These are phyloP conservation scores for Eupsittula cactorum DNA, from an alignment of 2,113 vertebrate genomes.

Conservation along the genomic window DNA sequence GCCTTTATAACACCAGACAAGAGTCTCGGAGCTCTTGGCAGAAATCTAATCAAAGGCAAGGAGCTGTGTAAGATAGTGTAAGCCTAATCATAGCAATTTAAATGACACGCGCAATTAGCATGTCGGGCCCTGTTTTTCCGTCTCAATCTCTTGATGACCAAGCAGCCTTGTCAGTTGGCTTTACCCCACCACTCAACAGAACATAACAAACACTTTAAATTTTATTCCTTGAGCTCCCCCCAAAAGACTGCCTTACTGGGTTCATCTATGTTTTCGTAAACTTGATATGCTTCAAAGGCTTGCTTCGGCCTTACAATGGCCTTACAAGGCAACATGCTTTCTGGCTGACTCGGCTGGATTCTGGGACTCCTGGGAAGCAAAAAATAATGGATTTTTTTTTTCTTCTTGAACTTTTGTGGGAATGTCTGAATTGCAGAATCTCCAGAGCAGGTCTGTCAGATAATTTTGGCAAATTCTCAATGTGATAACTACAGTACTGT, in stretches of 20 bases:
- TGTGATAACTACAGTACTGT: not conserved
- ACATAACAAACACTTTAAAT: not conserved
- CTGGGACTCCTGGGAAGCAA: not conserved
- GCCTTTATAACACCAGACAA: not conserved
- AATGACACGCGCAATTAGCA: not conserved
- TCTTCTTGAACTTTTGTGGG: not conserved
- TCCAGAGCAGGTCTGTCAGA: not conserved
- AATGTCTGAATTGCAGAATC: not conserved
- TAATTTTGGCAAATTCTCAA: not conserved
- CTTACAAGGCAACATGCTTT: not conserved
- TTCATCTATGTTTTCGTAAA: not conserved
- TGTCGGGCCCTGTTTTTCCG: slow-evolving; percentile 3
- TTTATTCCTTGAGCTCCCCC: not conserved
- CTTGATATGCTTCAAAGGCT: not conserved
- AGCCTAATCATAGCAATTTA: not conserved
- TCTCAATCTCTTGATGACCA: not conserved
- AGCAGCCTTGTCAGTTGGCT: not conserved
- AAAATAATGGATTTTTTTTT: not conserved
- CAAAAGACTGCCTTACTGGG: not conserved
- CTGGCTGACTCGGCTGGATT: not conserved
- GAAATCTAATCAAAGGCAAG: slow-evolving; percentile 9
- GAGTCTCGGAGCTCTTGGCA: not conserved
- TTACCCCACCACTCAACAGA: not conserved
- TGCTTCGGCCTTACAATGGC: not conserved
- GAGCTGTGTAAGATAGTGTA: not conserved